Conservation (phyloP, 2,113 vertebrate genomes). For the Puma concolor region DNA sequence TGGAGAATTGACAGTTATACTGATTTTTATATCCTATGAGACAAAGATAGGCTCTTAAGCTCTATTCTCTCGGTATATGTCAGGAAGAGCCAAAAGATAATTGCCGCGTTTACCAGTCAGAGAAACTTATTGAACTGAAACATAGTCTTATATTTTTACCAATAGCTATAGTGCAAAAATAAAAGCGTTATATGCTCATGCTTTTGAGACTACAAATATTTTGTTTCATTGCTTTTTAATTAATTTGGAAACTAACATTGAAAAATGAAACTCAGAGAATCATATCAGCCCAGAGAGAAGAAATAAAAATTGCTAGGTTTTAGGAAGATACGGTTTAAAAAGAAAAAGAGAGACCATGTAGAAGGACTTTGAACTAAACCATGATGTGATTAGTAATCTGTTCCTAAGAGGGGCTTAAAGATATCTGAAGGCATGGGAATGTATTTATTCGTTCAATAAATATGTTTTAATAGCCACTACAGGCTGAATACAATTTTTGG, state of each 20-base stretch:
- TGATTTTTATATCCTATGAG: not conserved
- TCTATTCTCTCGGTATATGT: not conserved
- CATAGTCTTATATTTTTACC: constrained; percentile 21
- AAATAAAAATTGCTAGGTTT: not conserved
- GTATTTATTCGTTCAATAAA: not conserved
- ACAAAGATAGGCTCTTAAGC: not conserved
- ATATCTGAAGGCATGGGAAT: not conserved
- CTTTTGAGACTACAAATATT: not conserved
- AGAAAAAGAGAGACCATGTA: not conserved
- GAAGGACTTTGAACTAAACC: not conserved
- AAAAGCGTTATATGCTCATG: not conserved
- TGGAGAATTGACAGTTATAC: not conserved
- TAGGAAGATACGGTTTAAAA: not conserved
- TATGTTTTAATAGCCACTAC: not conserved
- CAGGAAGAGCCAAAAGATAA: not conserved
- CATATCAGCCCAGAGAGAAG: not conserved
- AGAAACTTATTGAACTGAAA: not conserved
- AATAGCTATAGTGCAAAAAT: not conserved
- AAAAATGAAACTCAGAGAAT: not conserved
- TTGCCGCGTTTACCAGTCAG: not conserved
- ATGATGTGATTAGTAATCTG: not conserved
- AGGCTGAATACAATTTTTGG: not conserved
- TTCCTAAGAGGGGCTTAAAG: not conserved
- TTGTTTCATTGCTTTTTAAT: not conserved
- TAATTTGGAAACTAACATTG: not conserved